phyloP scores from a whole-genome alignment of 2,113 vertebrate species.

The Macheiramphus alcinus region DNA sequence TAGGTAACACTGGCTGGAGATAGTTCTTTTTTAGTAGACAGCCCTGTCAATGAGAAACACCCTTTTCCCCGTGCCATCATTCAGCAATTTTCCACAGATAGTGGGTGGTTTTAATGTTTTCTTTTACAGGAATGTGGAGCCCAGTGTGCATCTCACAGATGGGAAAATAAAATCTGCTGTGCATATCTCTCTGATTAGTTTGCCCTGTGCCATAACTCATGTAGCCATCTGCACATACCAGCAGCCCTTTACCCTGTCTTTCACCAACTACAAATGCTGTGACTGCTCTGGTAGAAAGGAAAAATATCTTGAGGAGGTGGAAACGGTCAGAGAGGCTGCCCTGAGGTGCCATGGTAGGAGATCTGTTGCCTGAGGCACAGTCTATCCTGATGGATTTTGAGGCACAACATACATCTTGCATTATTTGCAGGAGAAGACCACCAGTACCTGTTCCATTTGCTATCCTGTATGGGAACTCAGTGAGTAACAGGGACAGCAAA shows the following conservation, averaged over 20 bases:
- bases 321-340: neutral
- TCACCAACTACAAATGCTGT: neutral
- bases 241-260: neutral
- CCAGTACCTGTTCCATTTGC: neutral
- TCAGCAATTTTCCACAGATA: neutral
- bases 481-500: neutral
- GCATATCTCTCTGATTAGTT: neutral
- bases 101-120: neutral
- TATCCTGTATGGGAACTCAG: neutral
- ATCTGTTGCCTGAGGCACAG: neutral
- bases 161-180: slow-evolving; percentile 16
- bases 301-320: neutral
- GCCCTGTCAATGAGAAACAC: neutral
- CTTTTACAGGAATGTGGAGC: neutral
- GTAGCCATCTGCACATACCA: neutral
- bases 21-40: neutral
- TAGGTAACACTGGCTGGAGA: neutral
- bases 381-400: neutral
- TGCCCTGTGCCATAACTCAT: neutral
- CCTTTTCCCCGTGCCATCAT: neutral
- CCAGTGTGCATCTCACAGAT: neutral
- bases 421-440: neutral
- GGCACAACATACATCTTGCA: neutral
- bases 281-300: neutral
- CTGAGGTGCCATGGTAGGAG: neutral